Base-by-base conservation (phyloP, 2,797 vertebrate genomes). In the Peromyscus eremicus region DNA sequence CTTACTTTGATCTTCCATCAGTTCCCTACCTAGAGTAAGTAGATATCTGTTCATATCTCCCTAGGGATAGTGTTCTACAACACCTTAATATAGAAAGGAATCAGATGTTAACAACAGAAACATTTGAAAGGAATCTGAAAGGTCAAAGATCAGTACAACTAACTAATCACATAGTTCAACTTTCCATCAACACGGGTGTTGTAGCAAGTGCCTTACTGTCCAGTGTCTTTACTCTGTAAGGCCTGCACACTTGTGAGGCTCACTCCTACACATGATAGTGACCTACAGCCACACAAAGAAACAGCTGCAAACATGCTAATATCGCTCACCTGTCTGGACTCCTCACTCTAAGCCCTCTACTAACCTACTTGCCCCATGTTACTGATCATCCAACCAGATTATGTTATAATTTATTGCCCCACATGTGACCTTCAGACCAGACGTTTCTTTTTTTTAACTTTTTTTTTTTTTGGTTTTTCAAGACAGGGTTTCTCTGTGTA, bases 141-240 rank as follows among this genome's bases (percentile, higher is more conserved):
- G 60, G 92, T 82, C 16, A 93, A 93, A 73, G 14, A 52, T 85
- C 87, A 64, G 82, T 79, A 95, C 60, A 92, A 73, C 62, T 71
- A 92, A 73, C 62, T 71, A 2, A 27, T 62, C 34, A 75, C 85
- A 91, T 92, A 89, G 77, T 87, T 73, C 85, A 92, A 76, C 19
- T 73, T 37, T 83, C 60, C 27, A 79, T 62, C 10, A 92, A 79
- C 5, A 23, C 37, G 77, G 64, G 55, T 3, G 0, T 37, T 64
- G 25, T 32, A 83, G 40, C 60, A 43, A 83, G 14, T 43, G 46
- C 19, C 21, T 95, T 23, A 43, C 10, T 75, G 21, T 3, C 64
- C 23, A 88, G 14, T 81, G 4, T 5, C 52, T 94, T 89, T 83
- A 84, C 73, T 84, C 6, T 87, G 1, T 46, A 85, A 95, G 43